phyloP scores from a whole-genome alignment of 1,140 invertebrate species.

The Diabrotica virgifera region DNA sequence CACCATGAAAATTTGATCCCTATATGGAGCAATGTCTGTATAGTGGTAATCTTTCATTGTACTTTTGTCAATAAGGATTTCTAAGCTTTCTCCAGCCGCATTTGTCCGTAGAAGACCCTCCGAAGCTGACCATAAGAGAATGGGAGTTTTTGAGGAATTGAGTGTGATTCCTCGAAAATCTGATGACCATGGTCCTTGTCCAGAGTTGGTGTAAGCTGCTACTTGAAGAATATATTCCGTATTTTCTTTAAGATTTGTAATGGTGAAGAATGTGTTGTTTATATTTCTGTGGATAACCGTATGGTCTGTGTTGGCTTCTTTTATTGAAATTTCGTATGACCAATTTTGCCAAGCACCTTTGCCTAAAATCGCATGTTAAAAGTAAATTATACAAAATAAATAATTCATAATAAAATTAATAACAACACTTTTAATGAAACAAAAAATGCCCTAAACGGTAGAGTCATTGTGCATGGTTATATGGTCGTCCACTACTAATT shows the following conservation, averaged over 20 bases:
- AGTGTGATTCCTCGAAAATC: slow-evolving; percentile 69
- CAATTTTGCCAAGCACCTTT: slow-evolving; percentile 80
- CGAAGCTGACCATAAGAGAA: slow-evolving; percentile 67
- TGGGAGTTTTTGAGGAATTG: slow-evolving; percentile 42
- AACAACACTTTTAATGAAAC: no score
- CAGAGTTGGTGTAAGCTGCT: slow-evolving; percentile 71
- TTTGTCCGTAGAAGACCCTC: slow-evolving; percentile 71
- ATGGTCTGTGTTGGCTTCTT: slow-evolving; percentile 55
- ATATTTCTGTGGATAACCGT: slow-evolving; percentile 56
- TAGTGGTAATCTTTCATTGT: slow-evolving; percentile 46
- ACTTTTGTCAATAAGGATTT: slow-evolving; percentile 61
- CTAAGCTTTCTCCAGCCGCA: slow-evolving; percentile 67
- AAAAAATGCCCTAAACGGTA: no score
- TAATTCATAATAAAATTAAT: no score
- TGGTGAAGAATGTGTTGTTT: slow-evolving; percentile 59
- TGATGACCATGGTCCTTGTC: slow-evolving; percentile 76
- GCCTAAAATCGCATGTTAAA: slow-evolving; percentile 36
- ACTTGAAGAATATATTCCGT: slow-evolving; percentile 76
- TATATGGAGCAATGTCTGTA: slow-evolving; percentile 42
- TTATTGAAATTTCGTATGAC: slow-evolving; percentile 77
- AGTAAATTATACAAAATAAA: no score
- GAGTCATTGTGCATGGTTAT: no score
- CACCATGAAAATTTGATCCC: slow-evolving; percentile 63
- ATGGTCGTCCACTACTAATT: no score
- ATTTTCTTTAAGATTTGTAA: slow-evolving; percentile 66